Evolutionary conservation across 2,113 vertebrate genomes (phyloP).

Genomic region (Sarotherodon lohbergeri): DNA sequence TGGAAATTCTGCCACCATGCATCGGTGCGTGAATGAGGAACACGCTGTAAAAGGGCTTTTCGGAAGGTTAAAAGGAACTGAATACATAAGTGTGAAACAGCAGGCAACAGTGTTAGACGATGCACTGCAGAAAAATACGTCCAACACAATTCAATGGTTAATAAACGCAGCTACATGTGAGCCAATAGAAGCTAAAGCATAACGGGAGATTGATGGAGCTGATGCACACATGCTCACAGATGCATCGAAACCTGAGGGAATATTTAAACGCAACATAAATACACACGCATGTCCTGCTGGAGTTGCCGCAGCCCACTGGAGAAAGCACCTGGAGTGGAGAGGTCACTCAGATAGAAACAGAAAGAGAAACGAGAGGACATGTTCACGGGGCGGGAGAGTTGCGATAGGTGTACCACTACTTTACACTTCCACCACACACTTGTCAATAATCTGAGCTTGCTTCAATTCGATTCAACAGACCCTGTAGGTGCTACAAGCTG

Average conservation of each 20-base stretch:
- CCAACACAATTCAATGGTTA: background rate
- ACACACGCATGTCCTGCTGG: conserved; percentile 10
- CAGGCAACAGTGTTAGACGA: background rate
- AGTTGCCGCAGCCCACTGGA: conserved; percentile 19
- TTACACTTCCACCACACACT: background rate
- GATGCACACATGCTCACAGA: background rate
- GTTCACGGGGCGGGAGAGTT: background rate
- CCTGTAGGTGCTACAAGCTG: background rate
- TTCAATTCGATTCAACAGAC: conserved; percentile 14
- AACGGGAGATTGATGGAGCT: background rate
- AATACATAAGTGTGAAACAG: background rate
- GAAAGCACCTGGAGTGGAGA: conserved; percentile 55
- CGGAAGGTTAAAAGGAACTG: background rate
- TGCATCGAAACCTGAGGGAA: background rate
- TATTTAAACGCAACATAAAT: background rate
- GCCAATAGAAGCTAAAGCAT: background rate
- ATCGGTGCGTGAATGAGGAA: background rate
- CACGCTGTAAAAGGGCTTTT: background rate
- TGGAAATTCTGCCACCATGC: background rate
- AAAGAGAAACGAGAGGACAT: background rate
- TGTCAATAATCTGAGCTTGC: conserved; percentile 36
- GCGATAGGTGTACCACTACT: background rate
- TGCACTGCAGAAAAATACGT: background rate
- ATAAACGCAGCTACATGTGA: background rate
- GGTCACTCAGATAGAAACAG: background rate